phyloP scores from a whole-genome alignment of 2,113 vertebrate genomes.

The Coryphaenoides rupestris region DNA sequence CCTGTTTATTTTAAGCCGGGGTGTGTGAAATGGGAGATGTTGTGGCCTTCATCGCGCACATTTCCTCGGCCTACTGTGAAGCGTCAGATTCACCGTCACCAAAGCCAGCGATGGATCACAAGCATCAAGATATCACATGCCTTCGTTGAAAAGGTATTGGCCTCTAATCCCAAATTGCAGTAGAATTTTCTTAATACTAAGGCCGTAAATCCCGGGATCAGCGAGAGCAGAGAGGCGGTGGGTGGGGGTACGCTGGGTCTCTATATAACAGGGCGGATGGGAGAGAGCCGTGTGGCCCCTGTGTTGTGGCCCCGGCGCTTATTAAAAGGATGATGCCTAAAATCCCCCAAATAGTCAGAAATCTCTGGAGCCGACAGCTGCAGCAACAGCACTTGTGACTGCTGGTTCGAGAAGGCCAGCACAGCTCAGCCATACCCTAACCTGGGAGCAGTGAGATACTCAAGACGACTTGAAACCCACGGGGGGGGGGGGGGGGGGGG shows the following conservation, averaged over 20 bases:
- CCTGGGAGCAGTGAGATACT: too few species aligned
- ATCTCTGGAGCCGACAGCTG: conserved; percentile 27
- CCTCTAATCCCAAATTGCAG: conserved; percentile 85
- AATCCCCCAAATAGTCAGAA: conserved; percentile 56
- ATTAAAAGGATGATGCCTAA: conserved; percentile 72
- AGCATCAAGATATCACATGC: conserved; percentile 77
- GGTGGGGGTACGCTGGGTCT: conserved; percentile 49
- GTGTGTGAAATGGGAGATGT: conserved; percentile 19
- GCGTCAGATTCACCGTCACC: conserved; percentile 20
- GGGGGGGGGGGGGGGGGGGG: conserved; percentile 5
- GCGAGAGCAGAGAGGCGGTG: conserved; percentile 50
- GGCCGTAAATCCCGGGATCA: conserved; percentile 80
- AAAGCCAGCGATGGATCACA: conserved; percentile 62
- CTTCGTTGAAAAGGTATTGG: conserved; percentile 70
- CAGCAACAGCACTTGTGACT: not conserved
- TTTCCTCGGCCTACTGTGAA: conserved; percentile 28
- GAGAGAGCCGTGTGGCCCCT: conserved; percentile 41
- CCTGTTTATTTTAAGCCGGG: too few species aligned
- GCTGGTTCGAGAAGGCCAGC: not conserved
- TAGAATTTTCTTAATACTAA: conserved; percentile 80
- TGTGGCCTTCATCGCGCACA: conserved; percentile 25
- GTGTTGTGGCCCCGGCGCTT: conserved; percentile 55
- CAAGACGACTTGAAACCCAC: not conserved
- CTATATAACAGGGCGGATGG: conserved; percentile 45
- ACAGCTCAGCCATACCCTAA: too few species aligned